Percentiles rank a stretch among this genome's conserved stretches.
phyloP scores from a whole-genome alignment of 2,888 invertebrate genomes.

The Dromius quadrimaculatus region DNA sequence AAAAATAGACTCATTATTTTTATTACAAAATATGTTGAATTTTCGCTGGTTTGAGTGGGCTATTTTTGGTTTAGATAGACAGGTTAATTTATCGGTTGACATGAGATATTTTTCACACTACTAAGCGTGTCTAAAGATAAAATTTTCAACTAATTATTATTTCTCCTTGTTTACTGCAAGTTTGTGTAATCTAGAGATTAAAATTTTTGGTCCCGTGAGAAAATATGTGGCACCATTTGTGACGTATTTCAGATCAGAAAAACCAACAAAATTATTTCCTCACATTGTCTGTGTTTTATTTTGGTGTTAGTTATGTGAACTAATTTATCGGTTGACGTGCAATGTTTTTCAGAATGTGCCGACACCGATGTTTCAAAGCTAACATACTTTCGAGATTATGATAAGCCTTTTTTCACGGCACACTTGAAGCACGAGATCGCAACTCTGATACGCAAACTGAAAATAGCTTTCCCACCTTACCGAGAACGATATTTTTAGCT shows the following conservation, averaged over 20 bases:
- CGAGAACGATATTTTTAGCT: conserved; percentile 27
- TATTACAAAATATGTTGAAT: not conserved
- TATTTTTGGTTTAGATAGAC: conserved; percentile 36
- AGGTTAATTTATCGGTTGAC: conserved; percentile 45
- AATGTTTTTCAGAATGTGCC: conserved; percentile 12
- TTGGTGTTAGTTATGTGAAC: conserved; percentile 34
- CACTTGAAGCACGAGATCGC: not conserved
- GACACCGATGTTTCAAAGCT: conserved; percentile 15
- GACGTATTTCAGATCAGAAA: not conserved
- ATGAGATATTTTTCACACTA: conserved; percentile 14
- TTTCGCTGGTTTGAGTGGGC: not conserved
- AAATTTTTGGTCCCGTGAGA: no score
- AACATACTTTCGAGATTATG: conserved; percentile 36
- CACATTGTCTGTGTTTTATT: no score
- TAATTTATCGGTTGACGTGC: conserved; percentile 43
- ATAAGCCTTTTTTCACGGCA: conserved; percentile 24
- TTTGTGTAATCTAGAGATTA: no score
- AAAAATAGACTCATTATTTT: not conserved
- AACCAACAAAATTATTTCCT: not conserved
- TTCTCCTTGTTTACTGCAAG: no score
- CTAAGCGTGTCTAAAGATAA: no score
- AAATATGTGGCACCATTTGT: no score
- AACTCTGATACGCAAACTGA: conserved; percentile 14
- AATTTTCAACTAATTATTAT: no score
- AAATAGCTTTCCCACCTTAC: conserved; percentile 38